A percentile compares a stretch with the other conserved stretches of the same genome.
phyloP scores from a whole-genome alignment of 92 coral and sea anemone species.

The Epizoanthus scotinus region DNA sequence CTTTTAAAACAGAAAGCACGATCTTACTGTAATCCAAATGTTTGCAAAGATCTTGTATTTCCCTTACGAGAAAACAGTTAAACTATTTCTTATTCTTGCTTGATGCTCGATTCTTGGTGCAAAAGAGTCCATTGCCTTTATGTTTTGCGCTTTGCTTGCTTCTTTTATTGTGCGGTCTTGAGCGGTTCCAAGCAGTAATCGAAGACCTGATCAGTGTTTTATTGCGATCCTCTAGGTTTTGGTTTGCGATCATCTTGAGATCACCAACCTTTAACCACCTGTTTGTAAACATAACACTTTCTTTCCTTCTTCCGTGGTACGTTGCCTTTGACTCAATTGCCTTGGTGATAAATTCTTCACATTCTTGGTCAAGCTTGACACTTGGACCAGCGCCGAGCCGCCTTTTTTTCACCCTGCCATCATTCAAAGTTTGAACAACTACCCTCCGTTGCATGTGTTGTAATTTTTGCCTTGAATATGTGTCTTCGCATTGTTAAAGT shows the following conservation, averaged over 20 bases:
- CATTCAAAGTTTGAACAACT: too few species aligned
- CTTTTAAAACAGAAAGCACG: too few species aligned
- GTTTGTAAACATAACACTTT: slow-evolving; percentile 26
- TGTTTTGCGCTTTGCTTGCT: too few species aligned
- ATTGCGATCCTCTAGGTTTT: slow-evolving; percentile 9
- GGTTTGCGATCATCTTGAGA: slow-evolving; percentile 21
- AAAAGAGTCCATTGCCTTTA: too few species aligned
- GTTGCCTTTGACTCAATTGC: slow-evolving; percentile 15
- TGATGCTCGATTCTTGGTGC: too few species aligned
- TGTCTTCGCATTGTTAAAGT: not conserved
- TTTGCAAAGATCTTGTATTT: too few species aligned
- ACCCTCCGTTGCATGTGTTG: not conserved
- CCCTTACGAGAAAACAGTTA: too few species aligned
- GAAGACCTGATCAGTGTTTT: not conserved
- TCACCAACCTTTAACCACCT: slow-evolving; percentile 2
- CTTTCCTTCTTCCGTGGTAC: slow-evolving; percentile 19
- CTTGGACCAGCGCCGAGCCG: not conserved
- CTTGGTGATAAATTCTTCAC: slow-evolving; percentile 1
- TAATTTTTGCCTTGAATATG: not conserved
- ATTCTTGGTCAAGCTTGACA: slow-evolving; percentile 7
- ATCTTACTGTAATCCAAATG: too few species aligned
- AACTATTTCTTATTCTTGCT: too few species aligned
- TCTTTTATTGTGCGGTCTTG: too few species aligned
- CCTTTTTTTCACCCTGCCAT: slow-evolving; percentile 3
- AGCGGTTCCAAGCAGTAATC: too few species aligned